Conservation (phyloP, 2,888 invertebrate genomes). For the Diachrysia chrysitis region DNA sequence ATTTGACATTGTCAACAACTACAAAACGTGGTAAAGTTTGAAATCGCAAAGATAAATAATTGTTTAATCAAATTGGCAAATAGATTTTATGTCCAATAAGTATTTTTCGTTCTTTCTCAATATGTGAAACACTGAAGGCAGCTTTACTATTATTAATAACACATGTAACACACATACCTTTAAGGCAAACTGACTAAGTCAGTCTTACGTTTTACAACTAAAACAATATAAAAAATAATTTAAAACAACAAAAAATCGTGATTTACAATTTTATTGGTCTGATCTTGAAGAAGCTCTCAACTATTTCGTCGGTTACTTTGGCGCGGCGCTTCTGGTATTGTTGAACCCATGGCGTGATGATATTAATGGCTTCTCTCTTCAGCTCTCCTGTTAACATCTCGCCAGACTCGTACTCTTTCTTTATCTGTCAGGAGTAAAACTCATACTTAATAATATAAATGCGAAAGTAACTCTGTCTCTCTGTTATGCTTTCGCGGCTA, state of each 20-base stretch:
- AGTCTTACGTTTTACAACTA: constrained; percentile 33
- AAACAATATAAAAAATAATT: constrained; percentile 22
- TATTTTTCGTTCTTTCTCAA: too few relatives aligned
- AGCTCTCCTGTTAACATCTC: constrained; percentile 97
- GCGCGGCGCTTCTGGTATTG: constrained; percentile 95
- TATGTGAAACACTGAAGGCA: too few relatives aligned
- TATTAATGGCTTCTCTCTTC: constrained; percentile 96
- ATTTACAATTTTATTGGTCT: constrained; percentile 91
- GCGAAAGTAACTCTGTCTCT: too few relatives aligned
- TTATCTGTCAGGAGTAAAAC: constrained; percentile 72
- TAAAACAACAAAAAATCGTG: constrained; percentile 1
- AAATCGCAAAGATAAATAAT: too few relatives aligned
- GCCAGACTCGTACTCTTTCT: constrained; percentile 95
- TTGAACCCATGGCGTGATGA: constrained; percentile 91
- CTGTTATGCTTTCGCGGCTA: too few relatives aligned
- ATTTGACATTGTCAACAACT: too few relatives aligned
- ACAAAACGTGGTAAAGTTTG: too few relatives aligned
- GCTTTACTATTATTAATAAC: background rate
- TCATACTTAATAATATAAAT: background rate
- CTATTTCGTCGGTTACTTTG: constrained; percentile 94
- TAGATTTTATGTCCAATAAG: too few relatives aligned
- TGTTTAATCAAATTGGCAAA: too few relatives aligned
- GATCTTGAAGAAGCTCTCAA: constrained; percentile 95
- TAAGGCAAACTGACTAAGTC: constrained; percentile 47
- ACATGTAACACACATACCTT: constrained; percentile 23